phyloP scores from a whole-genome alignment of 1,140 invertebrate genomes.

The Acromyrmex heyeri region DNA sequence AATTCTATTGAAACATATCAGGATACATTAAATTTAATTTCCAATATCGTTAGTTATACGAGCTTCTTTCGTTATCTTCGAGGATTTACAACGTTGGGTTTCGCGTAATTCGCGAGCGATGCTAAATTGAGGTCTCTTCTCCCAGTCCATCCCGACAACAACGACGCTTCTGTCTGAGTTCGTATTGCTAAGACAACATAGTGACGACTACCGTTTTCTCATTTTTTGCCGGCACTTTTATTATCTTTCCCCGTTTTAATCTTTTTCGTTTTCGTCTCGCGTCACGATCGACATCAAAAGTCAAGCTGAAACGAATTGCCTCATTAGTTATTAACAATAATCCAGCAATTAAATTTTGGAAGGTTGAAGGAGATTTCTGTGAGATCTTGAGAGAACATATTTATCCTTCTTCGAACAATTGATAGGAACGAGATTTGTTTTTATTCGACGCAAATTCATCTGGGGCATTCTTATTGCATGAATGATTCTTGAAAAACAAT shows the following conservation, averaged over 20 bases:
- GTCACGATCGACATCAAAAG: background rate
- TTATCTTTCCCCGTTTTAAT: background rate
- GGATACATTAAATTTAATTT: too few relatives aligned
- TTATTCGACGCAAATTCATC: background rate
- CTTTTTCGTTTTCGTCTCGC: background rate
- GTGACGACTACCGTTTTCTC: background rate
- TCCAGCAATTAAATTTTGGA: background rate
- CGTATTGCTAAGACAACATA: background rate
- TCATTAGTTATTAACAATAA: background rate
- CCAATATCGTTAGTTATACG: background rate
- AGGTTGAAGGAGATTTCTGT: background rate
- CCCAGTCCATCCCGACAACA: conserved; percentile 10
- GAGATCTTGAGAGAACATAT: background rate
- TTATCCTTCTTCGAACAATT: background rate
- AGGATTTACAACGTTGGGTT: background rate
- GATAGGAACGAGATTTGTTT: background rate
- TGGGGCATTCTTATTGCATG: background rate
- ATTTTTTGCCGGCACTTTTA: background rate
- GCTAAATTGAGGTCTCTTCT: background rate
- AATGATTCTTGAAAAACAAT: background rate
- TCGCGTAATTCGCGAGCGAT: background rate
- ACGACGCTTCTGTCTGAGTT: conserved; percentile 62
- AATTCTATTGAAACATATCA: too few relatives aligned
- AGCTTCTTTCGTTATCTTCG: background rate
- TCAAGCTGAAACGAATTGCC: background rate